Conservation (phyloP, 2,113 vertebrate species). For the Ophthalmolycus amberensis region DNA sequence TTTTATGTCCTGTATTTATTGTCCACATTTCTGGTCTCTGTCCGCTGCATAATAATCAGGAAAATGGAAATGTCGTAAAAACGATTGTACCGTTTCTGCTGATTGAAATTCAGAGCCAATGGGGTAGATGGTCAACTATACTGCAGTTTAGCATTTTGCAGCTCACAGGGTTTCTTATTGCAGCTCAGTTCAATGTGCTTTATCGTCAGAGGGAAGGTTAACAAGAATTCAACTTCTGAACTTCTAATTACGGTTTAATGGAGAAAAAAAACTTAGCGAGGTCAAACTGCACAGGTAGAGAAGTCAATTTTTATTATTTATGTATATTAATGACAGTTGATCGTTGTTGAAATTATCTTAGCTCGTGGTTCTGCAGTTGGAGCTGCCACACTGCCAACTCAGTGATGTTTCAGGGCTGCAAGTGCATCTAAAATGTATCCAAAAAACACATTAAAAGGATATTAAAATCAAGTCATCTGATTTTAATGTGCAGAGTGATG, state of each 20-base stretch:
- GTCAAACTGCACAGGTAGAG: conserved; percentile 3
- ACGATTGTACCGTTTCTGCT: conserved; percentile 46
- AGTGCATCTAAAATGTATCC: not conserved
- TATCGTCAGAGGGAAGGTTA: conserved; percentile 31
- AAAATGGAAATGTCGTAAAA: conserved; percentile 55
- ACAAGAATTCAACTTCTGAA: conserved; percentile 41
- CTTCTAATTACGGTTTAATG: conserved; percentile 38
- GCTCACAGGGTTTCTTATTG: conserved; percentile 31
- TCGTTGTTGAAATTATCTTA: conserved; percentile 4
- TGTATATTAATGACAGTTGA: conserved; percentile 10
- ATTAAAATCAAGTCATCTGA: conserved; percentile 12
- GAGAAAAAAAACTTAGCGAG: not conserved
- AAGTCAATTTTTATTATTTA: not conserved
- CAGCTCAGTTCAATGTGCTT: conserved; percentile 26
- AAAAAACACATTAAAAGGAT: not conserved
- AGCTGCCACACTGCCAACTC: not conserved
- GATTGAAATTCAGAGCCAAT: conserved; percentile 57
- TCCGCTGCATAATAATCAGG: conserved; percentile 45
- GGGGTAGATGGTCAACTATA: conserved; percentile 28
- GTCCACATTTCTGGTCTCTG: conserved; percentile 33
- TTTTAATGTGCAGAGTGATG: not conserved
- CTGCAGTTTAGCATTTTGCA: conserved; percentile 45
- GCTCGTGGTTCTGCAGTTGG: not conserved
- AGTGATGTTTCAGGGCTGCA: not conserved
- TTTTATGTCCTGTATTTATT: conserved; percentile 47